Conservation (phyloP, 2,797 vertebrate genomes). For the Paedocypris micromegethes region DNA sequence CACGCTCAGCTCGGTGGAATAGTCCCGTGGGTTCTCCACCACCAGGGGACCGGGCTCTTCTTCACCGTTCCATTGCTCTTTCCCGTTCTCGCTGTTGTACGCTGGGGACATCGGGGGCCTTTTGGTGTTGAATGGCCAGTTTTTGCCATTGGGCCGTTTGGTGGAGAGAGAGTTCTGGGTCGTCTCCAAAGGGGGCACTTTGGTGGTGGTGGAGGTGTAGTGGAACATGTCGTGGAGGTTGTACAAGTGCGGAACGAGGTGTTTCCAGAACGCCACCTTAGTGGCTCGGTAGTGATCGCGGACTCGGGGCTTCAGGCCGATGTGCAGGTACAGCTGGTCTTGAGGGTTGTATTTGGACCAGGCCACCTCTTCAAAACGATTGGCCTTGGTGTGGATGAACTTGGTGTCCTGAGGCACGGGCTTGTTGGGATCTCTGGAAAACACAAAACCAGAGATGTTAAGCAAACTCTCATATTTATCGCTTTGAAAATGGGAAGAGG, state of each 20-base stretch:
- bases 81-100: conserved; percentile 85
- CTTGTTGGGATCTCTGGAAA: conserved; percentile 91
- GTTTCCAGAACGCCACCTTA: conserved; percentile 99
- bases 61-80: conserved; percentile 81
- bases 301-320: conserved; percentile 93
- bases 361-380: conserved; percentile 95
- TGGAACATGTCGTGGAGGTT: conserved; percentile 99
- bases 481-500: no score
- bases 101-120: conserved; percentile 89
- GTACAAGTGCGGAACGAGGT: conserved; percentile 95
- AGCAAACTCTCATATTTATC: neutral
- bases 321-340: conserved; percentile 95
- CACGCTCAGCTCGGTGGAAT: conserved; percentile 96
- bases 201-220: conserved; percentile 97
- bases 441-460: neutral
- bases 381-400: conserved; percentile 98
- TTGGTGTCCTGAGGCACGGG: conserved; percentile 98
- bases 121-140: conserved; percentile 88
- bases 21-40: conserved; percentile 91
- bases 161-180: conserved; percentile 92
- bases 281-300: conserved; percentile 97
- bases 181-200: conserved; percentile 91
- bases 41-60: conserved; percentile 82
- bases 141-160: conserved; percentile 79
- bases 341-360: conserved; percentile 98